Evolutionary conservation across 2,888 invertebrate species (phyloP), one percentile per base, ranked within the genome.

Genomic region (Leptinotarsa peninsularis): DNA sequence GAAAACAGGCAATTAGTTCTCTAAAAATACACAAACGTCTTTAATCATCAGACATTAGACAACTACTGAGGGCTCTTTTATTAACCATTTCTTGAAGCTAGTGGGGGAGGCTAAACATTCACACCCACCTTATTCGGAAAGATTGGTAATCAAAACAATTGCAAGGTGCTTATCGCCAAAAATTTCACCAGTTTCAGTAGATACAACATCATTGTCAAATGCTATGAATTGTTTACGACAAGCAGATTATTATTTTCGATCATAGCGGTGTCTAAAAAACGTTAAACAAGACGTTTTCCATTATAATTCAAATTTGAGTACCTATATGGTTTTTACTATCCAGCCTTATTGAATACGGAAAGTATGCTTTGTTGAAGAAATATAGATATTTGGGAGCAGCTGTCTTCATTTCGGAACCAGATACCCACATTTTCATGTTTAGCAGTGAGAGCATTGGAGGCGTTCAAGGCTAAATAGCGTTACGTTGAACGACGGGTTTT

Each of bases 121-220:
- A 50, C 14, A 21, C 50, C 52, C 67, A 67, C 52, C 67, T 18
- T 50, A 67, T 23, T 23, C 67, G n/a, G 67, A 52, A 67, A 17
- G 23, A 23, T 23, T 50, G 17, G 2, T 67, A 13, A 67, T 50
- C 13, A 67, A 67, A 49, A 67, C 49, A 17, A 49, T 67, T 14
- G 23, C 67, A 50, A 17, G 67, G 1, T 21, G 67, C 50, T 67
- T 67, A 13, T 21, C 67, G 23, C 52, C 67, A 23, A 67, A 50
- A 23, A 50, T 67, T 15, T 52, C 52, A 4, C 33, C 60, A 60
- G 60, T 60, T 27, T 60, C 17, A 27, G 33, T 60, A 23, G 60
- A 27, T 60, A 33, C 27, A 5, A 27, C 10, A 4, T n/a, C 33
- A 23, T 23, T 60, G 33, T 60, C 60, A 3, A 5, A 27, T 27